Conservation (phyloP, 2,797 vertebrate genomes). For the Nothura maculosa region DNA sequence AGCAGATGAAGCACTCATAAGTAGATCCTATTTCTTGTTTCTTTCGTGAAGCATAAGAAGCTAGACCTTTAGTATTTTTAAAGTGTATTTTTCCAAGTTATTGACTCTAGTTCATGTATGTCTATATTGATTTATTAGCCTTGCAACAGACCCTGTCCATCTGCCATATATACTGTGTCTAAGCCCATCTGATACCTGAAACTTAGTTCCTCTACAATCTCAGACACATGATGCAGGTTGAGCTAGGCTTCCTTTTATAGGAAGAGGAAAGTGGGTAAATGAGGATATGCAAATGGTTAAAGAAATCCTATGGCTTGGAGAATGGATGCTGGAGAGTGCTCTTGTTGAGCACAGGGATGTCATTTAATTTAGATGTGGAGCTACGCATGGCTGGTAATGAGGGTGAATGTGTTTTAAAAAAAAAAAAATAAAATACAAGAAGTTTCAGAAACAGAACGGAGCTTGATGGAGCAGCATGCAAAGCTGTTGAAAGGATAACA, state of each 20-base stretch:
- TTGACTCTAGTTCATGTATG: neutral
- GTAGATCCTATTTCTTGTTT: too few relatives aligned
- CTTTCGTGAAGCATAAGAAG: neutral
- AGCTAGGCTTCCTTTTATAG: neutral
- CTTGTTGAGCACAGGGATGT: neutral
- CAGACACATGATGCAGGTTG: neutral
- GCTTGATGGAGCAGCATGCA: conserved; percentile 3
- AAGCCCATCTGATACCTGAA: neutral
- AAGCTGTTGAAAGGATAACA: neutral
- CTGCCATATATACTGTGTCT: neutral
- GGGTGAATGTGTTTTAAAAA: neutral
- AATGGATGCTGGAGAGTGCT: neutral
- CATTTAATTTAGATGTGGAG: neutral
- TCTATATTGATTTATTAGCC: neutral
- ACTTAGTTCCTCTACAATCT: fast-evolving
- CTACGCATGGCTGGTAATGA: conserved; percentile 13
- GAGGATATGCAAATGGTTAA: fast-evolving
- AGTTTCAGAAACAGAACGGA: conserved; percentile 34
- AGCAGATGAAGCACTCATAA: too few relatives aligned
- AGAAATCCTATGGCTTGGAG: neutral
- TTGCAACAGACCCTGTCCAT: neutral
- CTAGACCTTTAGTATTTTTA: neutral
- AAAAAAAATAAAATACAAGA: neutral
- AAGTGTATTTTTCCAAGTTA: neutral
- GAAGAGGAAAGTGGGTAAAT: neutral